phyloP scores from a whole-genome alignment of 2,113 vertebrate species.

The Odobenus rosmarus region DNA sequence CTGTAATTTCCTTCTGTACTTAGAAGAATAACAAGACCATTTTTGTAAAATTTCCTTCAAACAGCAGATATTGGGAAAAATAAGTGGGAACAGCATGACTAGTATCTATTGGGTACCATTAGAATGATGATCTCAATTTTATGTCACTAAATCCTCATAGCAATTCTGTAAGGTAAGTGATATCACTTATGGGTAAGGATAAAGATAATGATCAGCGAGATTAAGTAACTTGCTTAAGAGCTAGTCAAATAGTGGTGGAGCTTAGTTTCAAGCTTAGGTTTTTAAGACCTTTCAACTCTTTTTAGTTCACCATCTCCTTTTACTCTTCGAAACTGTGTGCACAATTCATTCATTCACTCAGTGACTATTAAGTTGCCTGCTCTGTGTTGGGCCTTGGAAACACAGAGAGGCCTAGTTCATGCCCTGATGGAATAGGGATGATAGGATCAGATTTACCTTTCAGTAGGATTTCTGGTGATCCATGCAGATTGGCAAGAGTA shows the following conservation, averaged over 20 bases:
- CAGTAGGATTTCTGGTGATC: neutral
- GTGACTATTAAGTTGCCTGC: neutral
- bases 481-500: neutral
- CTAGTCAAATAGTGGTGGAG: neutral
- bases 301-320: neutral
- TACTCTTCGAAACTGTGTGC: neutral
- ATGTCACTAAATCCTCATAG: conserved; percentile 71
- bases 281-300: conserved; percentile 18
- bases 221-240: conserved; percentile 29
- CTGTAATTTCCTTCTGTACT: conserved; percentile 20
- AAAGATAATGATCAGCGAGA: conserved; percentile 69
- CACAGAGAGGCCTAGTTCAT: neutral
- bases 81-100: neutral
- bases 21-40: neutral
- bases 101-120: conserved; percentile 1
- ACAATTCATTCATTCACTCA: neutral
- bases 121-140: conserved; percentile 63
- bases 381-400: neutral
- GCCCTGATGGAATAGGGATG: neutral
- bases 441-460: neutral
- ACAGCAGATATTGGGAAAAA: neutral
- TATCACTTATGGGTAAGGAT: conserved; percentile 32
- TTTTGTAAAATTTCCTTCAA: conserved; percentile 16
- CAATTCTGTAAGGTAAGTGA: conserved; percentile 70
- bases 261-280: conserved; percentile 50